Conservation (phyloP, 2,113 vertebrate genomes). For the Murina feae region DNA sequence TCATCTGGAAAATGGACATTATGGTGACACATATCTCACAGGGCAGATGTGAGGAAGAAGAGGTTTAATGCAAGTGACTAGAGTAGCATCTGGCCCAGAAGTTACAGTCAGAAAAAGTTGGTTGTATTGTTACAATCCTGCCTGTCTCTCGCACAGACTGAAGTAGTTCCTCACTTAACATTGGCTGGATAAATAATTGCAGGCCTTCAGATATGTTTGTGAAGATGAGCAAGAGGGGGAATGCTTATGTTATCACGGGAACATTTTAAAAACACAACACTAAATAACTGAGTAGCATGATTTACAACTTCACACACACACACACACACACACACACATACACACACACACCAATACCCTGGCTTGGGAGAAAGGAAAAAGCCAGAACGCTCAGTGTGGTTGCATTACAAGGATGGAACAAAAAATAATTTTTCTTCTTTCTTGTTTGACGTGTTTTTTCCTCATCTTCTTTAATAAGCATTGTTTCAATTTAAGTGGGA, state of each 20-base stretch:
- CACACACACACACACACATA: not conserved
- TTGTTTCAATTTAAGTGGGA: conserved; percentile 56
- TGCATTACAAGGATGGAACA: not conserved
- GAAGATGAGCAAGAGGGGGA: not conserved
- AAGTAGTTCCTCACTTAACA: not conserved
- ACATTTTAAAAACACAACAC: not conserved
- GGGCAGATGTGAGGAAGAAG: not conserved
- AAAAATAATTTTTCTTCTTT: conserved; percentile 44
- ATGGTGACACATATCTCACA: accelerated
- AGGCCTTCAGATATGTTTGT: not conserved
- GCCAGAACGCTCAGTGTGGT: conserved; percentile 24
- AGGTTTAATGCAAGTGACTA: not conserved
- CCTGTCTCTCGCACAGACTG: not conserved
- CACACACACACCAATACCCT: not conserved
- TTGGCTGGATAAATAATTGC: not conserved
- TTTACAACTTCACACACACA: not conserved
- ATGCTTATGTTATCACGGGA: not conserved
- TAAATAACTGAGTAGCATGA: not conserved
- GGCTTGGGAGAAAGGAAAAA: not conserved
- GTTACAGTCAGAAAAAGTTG: accelerated
- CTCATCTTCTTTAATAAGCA: conserved; percentile 49
- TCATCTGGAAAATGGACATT: not conserved
- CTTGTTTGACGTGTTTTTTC: conserved; percentile 53
- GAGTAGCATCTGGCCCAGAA: not conserved
- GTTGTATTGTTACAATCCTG: accelerated